A percentile compares a stretch with the other conserved stretches of the same genome.
Conservation (phyloP, 2,888 invertebrate species). For the Malthinus flaveolus region DNA sequence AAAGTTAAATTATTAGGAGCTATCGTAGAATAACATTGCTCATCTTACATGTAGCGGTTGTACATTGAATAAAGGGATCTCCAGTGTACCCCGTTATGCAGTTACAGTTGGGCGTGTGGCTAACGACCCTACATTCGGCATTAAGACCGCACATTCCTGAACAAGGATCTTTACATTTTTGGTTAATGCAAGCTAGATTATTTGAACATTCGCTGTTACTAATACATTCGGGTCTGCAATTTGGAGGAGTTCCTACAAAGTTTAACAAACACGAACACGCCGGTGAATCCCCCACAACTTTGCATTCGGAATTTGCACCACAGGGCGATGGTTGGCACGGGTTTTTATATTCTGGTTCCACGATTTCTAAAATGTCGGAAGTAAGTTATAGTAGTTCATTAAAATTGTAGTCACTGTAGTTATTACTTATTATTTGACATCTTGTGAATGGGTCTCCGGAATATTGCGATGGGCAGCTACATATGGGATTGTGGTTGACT, state of each 20-base stretch:
- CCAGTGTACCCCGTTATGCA: conserved; percentile 67
- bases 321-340: conserved; percentile 57
- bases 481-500: conserved; percentile 63
- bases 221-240: conserved; percentile 69
- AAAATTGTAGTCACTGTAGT: too few relatives aligned
- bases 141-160: conserved; percentile 70
- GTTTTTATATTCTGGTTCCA: conserved; percentile 44
- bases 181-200: conserved; percentile 71
- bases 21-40: too few relatives aligned
- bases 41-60: conserved; percentile 15
- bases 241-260: conserved; percentile 56
- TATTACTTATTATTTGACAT: conserved; percentile 60
- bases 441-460: conserved; percentile 70
- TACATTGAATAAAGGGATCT: conserved; percentile 72
- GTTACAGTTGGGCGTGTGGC: conserved; percentile 68
- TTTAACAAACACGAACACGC: conserved; percentile 59
- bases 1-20: conserved; percentile 32
- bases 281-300: conserved; percentile 55
- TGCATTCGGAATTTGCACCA: conserved; percentile 56
- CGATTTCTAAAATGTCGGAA: conserved; percentile 7
- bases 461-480: conserved; percentile 58
- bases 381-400: neutral
- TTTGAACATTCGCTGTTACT: conserved; percentile 72
- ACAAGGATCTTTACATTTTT: conserved; percentile 77
- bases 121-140: conserved; percentile 74